Evolutionary conservation across 2,888 invertebrate species (phyloP).

Genomic region (Melinaea menophilus): DNA sequence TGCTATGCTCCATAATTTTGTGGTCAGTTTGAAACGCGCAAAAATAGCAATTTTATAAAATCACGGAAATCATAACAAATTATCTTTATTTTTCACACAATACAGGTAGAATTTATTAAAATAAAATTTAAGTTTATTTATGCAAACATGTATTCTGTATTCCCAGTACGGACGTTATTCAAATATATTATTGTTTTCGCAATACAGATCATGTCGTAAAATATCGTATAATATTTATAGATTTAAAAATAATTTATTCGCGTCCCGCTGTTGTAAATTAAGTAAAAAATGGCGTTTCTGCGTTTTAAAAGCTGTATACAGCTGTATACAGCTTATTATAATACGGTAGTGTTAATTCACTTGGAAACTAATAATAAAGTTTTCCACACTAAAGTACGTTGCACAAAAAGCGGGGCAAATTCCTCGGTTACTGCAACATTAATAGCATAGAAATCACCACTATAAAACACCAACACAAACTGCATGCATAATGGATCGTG

Average conservation of each 20-base stretch:
- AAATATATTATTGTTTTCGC: conserved; percentile 7
- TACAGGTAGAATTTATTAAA: conserved; percentile 1
- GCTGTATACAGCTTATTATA: neutral
- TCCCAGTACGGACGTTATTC: conserved; percentile 7
- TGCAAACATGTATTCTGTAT: conserved; percentile 6
- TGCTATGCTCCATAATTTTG: conserved; percentile 43
- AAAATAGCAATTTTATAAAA: conserved; percentile 27
- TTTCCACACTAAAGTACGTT: conserved; percentile 3
- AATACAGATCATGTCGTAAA: conserved; percentile 6
- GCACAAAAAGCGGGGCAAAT: conserved; percentile 10
- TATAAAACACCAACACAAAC: conserved; percentile 20
- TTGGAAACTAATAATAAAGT: conserved; percentile 1
- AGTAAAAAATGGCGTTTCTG: neutral
- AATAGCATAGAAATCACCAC: conserved; percentile 13
- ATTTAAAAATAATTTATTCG: neutral
- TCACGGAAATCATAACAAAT: conserved; percentile 22
- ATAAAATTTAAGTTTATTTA: conserved; percentile 7
- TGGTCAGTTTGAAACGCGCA: conserved; percentile 49
- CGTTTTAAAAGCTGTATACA: neutral
- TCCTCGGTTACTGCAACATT: conserved; percentile 16
- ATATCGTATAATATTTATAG: conserved; percentile 3
- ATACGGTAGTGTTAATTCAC: neutral
- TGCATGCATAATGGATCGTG: conserved; percentile 22
- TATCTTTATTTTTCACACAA: conserved; percentile 11
- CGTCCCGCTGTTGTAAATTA: neutral